phyloP scores from a whole-genome alignment of 92 coral and sea anemone genomes.

The Paragorgia papillata region DNA sequence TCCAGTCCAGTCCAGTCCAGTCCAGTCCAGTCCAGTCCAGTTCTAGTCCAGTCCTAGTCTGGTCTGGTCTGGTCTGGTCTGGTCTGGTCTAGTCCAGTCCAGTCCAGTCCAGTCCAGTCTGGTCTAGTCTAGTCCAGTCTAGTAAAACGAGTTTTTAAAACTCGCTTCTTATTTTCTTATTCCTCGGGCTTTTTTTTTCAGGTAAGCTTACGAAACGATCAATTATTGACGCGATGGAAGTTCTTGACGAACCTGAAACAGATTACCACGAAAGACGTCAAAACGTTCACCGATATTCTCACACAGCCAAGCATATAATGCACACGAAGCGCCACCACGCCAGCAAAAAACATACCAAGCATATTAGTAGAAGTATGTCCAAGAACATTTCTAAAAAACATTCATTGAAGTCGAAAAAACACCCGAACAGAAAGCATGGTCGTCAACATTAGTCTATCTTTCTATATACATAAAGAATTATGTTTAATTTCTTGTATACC shows the following conservation, averaged over 20 bases:
- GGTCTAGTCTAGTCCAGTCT: no score
- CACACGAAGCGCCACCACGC: not conserved
- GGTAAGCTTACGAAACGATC: slow-evolving; percentile 22
- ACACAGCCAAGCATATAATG: not conserved
- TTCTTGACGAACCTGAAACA: not conserved
- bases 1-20: no score
- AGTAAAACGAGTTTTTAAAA: not conserved
- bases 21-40: no score
- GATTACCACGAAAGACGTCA: not conserved
- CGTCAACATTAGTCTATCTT: slow-evolving; percentile 4
- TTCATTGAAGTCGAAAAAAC: not conserved
- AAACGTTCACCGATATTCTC: not conserved
- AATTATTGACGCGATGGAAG: slow-evolving; percentile 21
- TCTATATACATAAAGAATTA: not conserved
- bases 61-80: no score
- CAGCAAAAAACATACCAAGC: not conserved
- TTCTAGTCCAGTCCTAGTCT: no score
- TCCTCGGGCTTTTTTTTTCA: not conserved
- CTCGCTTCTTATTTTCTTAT: not conserved
- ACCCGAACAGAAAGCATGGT: slow-evolving; percentile 5
- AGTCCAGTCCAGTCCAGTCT: no score
- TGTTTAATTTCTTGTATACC: not conserved
- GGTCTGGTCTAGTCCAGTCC: no score
- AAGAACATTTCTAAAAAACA: slow-evolving; percentile 36
- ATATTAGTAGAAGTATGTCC: not conserved